Conservation (phyloP, 2,888 invertebrate species). For the Margaritifera margaritifera region DNA sequence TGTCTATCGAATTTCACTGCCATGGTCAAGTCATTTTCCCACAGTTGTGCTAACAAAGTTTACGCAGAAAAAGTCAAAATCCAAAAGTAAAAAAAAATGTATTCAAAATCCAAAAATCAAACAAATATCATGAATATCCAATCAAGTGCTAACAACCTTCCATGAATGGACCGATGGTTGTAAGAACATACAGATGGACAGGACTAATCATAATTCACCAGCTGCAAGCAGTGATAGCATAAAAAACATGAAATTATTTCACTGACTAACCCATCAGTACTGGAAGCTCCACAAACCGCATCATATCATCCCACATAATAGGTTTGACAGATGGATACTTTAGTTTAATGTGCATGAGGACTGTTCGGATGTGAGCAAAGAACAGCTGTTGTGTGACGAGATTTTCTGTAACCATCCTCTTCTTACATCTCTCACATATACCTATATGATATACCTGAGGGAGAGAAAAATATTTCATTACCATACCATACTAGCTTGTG, state of each 20-base stretch:
- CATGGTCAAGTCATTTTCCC: no score
- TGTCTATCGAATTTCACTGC: no score
- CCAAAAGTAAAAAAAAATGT: no score
- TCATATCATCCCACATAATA: conserved; percentile 88
- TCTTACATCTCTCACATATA: conserved; percentile 69
- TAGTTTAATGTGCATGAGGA: conserved; percentile 77
- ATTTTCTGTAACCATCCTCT: conserved; percentile 61
- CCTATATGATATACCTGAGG: conserved; percentile 78
- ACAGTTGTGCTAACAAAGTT: no score
- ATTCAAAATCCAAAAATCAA: no score
- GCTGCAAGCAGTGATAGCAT: neutral
- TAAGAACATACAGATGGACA: no score
- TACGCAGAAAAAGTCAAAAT: no score
- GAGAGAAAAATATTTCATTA: neutral
- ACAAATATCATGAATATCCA: no score
- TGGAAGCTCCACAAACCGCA: conserved; percentile 73
- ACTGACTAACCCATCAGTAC: conserved; percentile 42
- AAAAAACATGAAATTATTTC: neutral
- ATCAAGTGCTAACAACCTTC: no score
- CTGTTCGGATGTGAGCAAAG: conserved; percentile 64
- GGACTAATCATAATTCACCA: no score
- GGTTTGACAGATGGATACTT: conserved; percentile 77
- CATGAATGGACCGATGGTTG: no score
- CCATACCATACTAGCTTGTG: no score
- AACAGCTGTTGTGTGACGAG: conserved; percentile 67